Conservation (phyloP, 2,113 vertebrate species). For the Urocynchramus pylzowi region DNA sequence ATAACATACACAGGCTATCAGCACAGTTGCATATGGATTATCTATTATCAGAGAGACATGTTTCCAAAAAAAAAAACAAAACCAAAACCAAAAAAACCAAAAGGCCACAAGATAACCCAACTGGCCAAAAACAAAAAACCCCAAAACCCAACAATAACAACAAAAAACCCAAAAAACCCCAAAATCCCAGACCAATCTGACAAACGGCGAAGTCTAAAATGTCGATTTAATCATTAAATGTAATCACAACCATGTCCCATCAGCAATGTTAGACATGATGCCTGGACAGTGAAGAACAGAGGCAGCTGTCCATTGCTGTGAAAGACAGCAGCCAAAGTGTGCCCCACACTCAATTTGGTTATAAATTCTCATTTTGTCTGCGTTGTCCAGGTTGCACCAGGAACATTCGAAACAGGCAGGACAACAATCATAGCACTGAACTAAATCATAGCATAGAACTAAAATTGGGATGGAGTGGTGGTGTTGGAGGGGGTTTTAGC, state of each 20-base stretch:
- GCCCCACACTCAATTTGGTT: not conserved
- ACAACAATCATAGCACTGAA: not conserved
- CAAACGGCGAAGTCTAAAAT: not conserved
- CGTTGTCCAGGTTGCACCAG: not conserved
- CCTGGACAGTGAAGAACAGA: not conserved
- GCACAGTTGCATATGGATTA: not conserved
- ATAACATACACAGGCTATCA: not conserved
- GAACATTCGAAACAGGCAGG: not conserved
- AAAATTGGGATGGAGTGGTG: not conserved
- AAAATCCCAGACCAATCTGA: not conserved
- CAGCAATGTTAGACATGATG: not conserved
- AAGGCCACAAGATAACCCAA: not conserved
- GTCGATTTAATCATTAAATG: not conserved
- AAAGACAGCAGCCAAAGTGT: not conserved
- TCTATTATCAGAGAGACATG: not conserved
- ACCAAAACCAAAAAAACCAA: not conserved
- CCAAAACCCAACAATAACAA: not conserved
- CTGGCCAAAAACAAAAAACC: not conserved
- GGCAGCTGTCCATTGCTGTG: not conserved
- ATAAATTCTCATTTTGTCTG: not conserved
- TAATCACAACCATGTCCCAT: not conserved
- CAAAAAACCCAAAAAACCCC: too few relatives aligned
- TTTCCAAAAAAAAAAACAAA: not conserved
- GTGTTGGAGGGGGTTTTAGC: fast-evolving
- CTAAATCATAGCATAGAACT: not conserved